Percentiles rank a stretch among this genome's conserved stretches.
Evolutionary conservation across 1,140 invertebrate species (phyloP).

Genomic region (Arion vulgaris): DNA sequence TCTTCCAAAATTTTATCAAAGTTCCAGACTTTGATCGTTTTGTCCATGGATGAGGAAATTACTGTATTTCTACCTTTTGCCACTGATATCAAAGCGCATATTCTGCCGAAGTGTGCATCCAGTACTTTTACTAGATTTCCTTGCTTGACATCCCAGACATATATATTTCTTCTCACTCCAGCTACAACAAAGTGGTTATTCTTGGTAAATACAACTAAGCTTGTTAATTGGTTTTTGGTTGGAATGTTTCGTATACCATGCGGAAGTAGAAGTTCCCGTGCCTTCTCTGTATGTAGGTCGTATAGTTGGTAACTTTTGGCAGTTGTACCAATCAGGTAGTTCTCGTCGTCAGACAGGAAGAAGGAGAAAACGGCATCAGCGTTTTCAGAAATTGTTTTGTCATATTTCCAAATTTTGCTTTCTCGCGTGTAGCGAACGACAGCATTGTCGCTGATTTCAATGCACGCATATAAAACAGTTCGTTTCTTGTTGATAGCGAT

Average conservation of each 20-base stretch:
- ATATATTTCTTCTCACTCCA: constrained; percentile 94
- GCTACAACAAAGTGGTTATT: constrained; percentile 92
- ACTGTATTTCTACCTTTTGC: constrained; percentile 94
- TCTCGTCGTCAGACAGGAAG: constrained; percentile 85
- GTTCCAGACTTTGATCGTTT: constrained; percentile 99
- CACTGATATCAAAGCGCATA: constrained; percentile 86
- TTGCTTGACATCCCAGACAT: constrained; percentile 88
- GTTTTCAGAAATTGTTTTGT: constrained; percentile 72
- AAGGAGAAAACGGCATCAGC: constrained; percentile 81
- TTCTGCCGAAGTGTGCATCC: constrained; percentile 97
- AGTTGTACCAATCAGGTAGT: constrained; percentile 86
- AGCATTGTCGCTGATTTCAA: constrained; percentile 70
- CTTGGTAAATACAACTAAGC: constrained; percentile 85
- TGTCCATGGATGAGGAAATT: constrained; percentile 94
- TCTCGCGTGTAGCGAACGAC: constrained; percentile 67
- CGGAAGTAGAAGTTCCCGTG: constrained; percentile 81
- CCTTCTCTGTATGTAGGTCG: constrained; percentile 75
- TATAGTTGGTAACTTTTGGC: constrained; percentile 82
- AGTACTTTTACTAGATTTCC: constrained; percentile 88
- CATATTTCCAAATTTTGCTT: constrained; percentile 70
- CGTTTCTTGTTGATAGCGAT: constrained; percentile 73
- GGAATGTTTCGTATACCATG: constrained; percentile 94
- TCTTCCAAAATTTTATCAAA: constrained; percentile 99
- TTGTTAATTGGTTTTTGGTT: constrained; percentile 77
- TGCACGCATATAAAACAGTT: constrained; percentile 68